These are phyloP conservation scores for Diceros bicornis DNA, from an alignment of 2,797 vertebrate species.

Conservation along the genomic window DNA sequence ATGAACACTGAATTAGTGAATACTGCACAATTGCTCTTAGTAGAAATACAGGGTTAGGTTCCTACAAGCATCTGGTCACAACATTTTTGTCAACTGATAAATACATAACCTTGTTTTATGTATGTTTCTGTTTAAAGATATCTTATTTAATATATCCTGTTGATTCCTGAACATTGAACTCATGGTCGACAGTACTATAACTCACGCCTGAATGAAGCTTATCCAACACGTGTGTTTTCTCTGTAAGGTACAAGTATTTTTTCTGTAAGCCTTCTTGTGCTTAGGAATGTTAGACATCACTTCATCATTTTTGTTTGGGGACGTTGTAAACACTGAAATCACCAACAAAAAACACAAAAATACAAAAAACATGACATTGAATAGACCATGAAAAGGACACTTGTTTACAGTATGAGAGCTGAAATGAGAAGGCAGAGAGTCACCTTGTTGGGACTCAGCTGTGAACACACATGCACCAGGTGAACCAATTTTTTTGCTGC, in stretches of 20 bases:
- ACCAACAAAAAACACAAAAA: background rate
- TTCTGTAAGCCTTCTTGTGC: background rate
- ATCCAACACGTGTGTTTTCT: background rate
- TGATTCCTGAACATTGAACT: background rate
- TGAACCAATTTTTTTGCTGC: background rate
- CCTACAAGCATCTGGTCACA: background rate
- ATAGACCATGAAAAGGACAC: background rate
- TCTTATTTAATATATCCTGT: background rate
- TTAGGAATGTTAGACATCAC: background rate
- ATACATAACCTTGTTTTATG: background rate
- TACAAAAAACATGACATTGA: background rate
- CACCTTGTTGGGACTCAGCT: background rate
- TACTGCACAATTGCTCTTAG: background rate
- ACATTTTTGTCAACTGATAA: background rate
- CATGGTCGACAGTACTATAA: background rate
- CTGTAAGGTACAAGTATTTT: background rate
- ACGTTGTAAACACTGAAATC: background rate
- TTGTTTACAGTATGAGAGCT: background rate
- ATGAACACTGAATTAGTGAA: background rate
- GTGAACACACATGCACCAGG: background rate
- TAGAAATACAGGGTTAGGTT: background rate
- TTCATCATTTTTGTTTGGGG: background rate
- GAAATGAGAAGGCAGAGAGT: background rate
- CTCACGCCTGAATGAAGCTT: background rate
- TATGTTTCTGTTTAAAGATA: constrained; percentile 48